Conservation (phyloP, 1,140 invertebrate species). For the Halictus rubicundus region DNA sequence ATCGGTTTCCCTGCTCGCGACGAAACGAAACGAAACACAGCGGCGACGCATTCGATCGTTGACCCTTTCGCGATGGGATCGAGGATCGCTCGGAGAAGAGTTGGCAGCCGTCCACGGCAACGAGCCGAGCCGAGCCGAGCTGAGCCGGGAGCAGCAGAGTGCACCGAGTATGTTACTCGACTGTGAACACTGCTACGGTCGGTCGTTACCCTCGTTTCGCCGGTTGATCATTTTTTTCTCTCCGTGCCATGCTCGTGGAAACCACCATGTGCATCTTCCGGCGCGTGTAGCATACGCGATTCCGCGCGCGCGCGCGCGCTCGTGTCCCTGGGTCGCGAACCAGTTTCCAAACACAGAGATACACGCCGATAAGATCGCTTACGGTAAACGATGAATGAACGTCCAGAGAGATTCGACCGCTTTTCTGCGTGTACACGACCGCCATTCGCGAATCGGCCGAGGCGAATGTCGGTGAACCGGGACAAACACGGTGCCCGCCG, state of each 20-base stretch:
- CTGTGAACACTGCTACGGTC: slow-evolving; percentile 23
- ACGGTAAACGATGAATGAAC: slow-evolving; percentile 15
- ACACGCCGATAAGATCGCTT: background rate
- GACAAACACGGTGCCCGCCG: slow-evolving; percentile 8
- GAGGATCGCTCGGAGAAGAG: slow-evolving; percentile 56
- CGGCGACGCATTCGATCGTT: slow-evolving; percentile 51
- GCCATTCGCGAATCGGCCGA: no score
- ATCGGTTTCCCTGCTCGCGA: slow-evolving; percentile 14
- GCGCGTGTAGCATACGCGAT: background rate
- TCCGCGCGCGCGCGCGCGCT: background rate
- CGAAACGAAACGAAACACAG: slow-evolving; percentile 46
- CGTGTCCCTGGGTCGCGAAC: background rate
- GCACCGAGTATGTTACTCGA: slow-evolving; percentile 20
- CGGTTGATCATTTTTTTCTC: slow-evolving; percentile 34
- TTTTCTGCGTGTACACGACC: no score
- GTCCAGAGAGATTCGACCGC: background rate
- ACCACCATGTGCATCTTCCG: background rate
- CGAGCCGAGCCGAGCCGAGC: background rate
- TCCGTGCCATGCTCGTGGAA: background rate
- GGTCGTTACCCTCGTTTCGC: slow-evolving; percentile 59
- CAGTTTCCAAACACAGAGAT: background rate
- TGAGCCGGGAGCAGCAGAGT: background rate
- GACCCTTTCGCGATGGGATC: slow-evolving; percentile 58
- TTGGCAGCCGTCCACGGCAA: slow-evolving; percentile 57
- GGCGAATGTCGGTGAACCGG: no score